Evolutionary conservation across 2,797 vertebrate genomes (phyloP), one percentile per base, ranked within the genome.

Genomic region (Eulemur albifrons): DNA sequence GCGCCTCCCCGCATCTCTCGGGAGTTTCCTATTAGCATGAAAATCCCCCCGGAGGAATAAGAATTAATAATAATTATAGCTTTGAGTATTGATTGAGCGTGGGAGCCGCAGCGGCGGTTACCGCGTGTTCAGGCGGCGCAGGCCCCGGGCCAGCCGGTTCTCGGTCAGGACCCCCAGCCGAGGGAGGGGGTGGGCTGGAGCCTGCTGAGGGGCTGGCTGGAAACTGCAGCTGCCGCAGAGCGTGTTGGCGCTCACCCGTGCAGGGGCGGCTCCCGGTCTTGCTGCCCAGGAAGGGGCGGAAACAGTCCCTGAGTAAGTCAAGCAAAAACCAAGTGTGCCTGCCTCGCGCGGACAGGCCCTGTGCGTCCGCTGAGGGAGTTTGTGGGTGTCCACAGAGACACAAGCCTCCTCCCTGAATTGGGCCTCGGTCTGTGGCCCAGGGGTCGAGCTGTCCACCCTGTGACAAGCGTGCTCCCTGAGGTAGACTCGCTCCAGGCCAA

Each of bases 21-120:
- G 65, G 85, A 91, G 75, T 80, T 91, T 96, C 83, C 63, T 93
- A 69, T 93, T 95, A 88, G 88, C 81, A 43, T 76, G 48, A 83
- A 77, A 82, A 40, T 13, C 23, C 65, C 40, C 79, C 85, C 23
- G 2, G 7, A 52, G 79, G 50, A 91, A 69, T 63, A 93, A 20
- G 82, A 84, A 94, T 92, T 96, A 94, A 84, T 96, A 84, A 93
- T 88, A 92, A 72, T 88, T 65, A 93, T 1, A 75, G 92, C 69
- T 50, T 93, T 8, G 7, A 38, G 32, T 32, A 84, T 35, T 81
- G 96, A 90, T 23, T 27, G 85, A 84, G 73, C 91, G 79, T 0
- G 2, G 15, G 73, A 92, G 15, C 17, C 1, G 0, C 52, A 67
- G 81, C 17, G 1, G 61, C 45, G 0, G 25, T 67, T 84, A 14